Percentiles rank a stretch among this genome's conserved stretches.
These are phyloP conservation scores for Scomberomorus guttatus DNA, from an alignment of 2,797 vertebrate species.

Conservation along the genomic window DNA sequence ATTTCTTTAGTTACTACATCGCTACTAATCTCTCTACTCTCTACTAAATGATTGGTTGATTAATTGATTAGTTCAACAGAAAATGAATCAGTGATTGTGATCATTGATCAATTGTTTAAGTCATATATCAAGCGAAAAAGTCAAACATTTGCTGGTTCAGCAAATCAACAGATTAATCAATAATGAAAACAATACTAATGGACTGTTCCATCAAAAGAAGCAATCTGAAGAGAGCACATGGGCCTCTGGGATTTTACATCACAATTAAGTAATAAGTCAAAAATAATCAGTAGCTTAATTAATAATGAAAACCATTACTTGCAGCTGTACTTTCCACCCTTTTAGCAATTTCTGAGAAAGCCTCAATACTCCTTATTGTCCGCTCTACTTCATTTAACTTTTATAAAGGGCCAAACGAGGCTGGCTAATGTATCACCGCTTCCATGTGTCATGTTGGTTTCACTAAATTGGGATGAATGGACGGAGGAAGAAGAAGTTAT, in stretches of 20 bases:
- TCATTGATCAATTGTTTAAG: too few species aligned
- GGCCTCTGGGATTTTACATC: background rate
- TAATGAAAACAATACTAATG: background rate
- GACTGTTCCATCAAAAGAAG: background rate
- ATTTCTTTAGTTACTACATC: background rate
- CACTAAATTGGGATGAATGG: slow-evolving; percentile 54
- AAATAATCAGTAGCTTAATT: background rate
- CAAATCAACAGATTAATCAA: background rate
- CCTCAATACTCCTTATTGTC: slow-evolving; percentile 4
- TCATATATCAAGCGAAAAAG: background rate
- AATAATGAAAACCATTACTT: background rate
- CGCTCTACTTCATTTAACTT: slow-evolving; percentile 16
- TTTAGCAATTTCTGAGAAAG: background rate
- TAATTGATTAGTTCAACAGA: background rate
- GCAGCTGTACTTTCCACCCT: background rate
- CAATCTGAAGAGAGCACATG: background rate
- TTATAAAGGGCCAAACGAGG: slow-evolving; percentile 16
- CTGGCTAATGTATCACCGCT: slow-evolving; percentile 43
- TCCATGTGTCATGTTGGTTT: slow-evolving; percentile 60
- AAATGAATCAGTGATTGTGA: background rate
- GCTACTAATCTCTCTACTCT: background rate
- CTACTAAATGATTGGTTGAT: background rate
- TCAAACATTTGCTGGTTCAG: background rate
- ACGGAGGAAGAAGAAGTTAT: slow-evolving; percentile 59
- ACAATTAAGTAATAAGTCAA: too few species aligned